A percentile compares a stretch with the other conserved stretches of the same genome.
Evolutionary conservation across 2,888 invertebrate species (phyloP).

Genomic region (Brenthis daphne): DNA sequence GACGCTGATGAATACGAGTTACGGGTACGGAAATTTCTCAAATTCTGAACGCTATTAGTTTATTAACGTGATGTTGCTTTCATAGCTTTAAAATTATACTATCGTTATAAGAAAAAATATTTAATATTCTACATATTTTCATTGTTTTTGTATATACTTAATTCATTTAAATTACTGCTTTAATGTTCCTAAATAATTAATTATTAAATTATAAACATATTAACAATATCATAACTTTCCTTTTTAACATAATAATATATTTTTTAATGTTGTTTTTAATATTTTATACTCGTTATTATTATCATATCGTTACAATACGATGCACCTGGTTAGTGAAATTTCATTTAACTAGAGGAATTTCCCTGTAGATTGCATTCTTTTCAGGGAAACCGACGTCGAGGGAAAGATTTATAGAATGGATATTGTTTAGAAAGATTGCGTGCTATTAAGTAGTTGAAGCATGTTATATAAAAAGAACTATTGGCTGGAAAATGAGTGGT

Average conservation of each 20-base stretch:
- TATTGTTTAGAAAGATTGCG: conserved; percentile 12
- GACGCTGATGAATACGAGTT: conserved; percentile 53
- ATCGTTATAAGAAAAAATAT: too few relatives aligned
- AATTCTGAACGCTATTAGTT: conserved; percentile 25
- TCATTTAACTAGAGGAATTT: conserved; percentile 2
- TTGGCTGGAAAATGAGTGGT: conserved; percentile 17
- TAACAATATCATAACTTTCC: too few relatives aligned
- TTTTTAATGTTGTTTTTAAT: not conserved
- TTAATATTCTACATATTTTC: too few relatives aligned
- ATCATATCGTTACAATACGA: not conserved
- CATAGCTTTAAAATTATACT: conserved; percentile 1
- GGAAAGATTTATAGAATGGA: conserved; percentile 18
- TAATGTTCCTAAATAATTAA: too few relatives aligned
- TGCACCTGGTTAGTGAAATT: not conserved
- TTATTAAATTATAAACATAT: too few relatives aligned
- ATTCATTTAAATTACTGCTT: too few relatives aligned
- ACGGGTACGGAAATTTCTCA: conserved; percentile 32
- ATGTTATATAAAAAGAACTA: conserved; percentile 15
- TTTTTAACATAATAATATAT: not conserved
- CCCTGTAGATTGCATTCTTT: not conserved
- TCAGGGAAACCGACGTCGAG: not conserved
- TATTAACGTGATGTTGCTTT: conserved; percentile 18
- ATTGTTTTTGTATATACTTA: too few relatives aligned
- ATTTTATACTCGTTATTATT: not conserved
- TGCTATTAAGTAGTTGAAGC: conserved; percentile 13